These are phyloP conservation scores for Netelia melanura DNA, from an alignment of 2,888 invertebrate genomes.

Conservation along the genomic window DNA sequence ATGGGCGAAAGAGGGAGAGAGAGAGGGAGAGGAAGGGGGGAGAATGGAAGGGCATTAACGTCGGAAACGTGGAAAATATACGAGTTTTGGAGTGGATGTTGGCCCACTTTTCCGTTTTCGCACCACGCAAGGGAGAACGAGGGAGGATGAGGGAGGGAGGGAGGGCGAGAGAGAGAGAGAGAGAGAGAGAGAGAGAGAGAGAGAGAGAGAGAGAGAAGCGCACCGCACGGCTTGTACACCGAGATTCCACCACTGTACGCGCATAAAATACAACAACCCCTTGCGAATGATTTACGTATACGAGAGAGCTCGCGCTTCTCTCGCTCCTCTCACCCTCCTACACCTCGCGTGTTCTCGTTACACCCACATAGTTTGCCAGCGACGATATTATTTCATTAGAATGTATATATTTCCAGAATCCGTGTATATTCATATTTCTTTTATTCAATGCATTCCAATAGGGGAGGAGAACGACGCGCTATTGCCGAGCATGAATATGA, in stretches of 20 bases:
- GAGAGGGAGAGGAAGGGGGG: not conserved
- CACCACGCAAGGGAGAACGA: conserved; percentile 55
- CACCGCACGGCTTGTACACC: conserved; percentile 44
- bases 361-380: conserved; percentile 58
- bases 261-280: conserved; percentile 67
- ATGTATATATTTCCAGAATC: conserved; percentile 54
- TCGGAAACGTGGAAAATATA: conserved; percentile 64
- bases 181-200: conserved; percentile 57
- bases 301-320: conserved; percentile 44
- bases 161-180: conserved; percentile 54
- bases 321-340: conserved; percentile 15
- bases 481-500: conserved; percentile 32
- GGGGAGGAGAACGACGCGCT: not conserved
- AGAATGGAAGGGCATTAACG: conserved; percentile 63
- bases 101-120: conserved; percentile 66
- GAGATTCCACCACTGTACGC: conserved; percentile 64
- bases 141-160: conserved; percentile 37
- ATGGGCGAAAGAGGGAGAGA: not conserved
- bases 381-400: conserved; percentile 67
- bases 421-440: conserved; percentile 61
- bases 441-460: conserved; percentile 60
- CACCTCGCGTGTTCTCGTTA: conserved; percentile 46
- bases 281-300: conserved; percentile 67
- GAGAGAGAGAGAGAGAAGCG: conserved; percentile 48
- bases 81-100: conserved; percentile 67